Evolutionary conservation across 2,113 vertebrate genomes (phyloP), one percentile per base, ranked within the genome.

Genomic region (Ancistrus triradiatus): DNA sequence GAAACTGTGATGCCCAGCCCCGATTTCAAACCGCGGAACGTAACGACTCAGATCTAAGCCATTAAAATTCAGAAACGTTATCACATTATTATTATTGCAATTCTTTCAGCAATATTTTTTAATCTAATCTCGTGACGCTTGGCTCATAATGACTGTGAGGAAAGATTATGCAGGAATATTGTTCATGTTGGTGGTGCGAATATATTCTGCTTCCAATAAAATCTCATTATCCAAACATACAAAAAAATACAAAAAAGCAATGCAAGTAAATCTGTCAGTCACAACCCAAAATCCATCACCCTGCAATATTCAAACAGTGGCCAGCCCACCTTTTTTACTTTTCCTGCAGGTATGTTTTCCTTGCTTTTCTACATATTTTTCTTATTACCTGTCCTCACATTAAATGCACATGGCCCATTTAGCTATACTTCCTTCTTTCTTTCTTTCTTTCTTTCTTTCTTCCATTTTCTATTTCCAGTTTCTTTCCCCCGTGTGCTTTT

Each of bases 341-440:
- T n/a, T n/a, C n/a, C n/a, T n/a, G n/a, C n/a, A n/a, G n/a, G n/a
- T n/a, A n/a, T n/a, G n/a, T n/a, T n/a, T n/a, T n/a, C n/a, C n/a
- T n/a, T n/a, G n/a, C n/a, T n/a, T n/a, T n/a, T n/a, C n/a, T n/a
- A n/a, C n/a, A n/a, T n/a, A n/a, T n/a, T n/a, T n/a, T n/a, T n/a
- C n/a, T n/a, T n/a, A n/a, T n/a, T n/a, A n/a, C n/a, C n/a, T n/a
- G n/a, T n/a, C n/a, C n/a, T n/a, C n/a, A n/a, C n/a, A n/a, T n/a
- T n/a, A n/a, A n/a, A n/a, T n/a, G n/a, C n/a, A n/a, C n/a, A n/a
- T n/a, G n/a, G n/a, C n/a, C n/a, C n/a, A 9, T 5, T 5, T 19
- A 48, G 18, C 10, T 46, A 61, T 69, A 72, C 68, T 83, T 76
- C 59, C 79, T 84, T 80, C 79, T 81, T 80, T 44, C 42, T 2